These are phyloP conservation scores for Phengaris alcon DNA, from an alignment of 2,888 invertebrate species.

Conservation along the genomic window DNA sequence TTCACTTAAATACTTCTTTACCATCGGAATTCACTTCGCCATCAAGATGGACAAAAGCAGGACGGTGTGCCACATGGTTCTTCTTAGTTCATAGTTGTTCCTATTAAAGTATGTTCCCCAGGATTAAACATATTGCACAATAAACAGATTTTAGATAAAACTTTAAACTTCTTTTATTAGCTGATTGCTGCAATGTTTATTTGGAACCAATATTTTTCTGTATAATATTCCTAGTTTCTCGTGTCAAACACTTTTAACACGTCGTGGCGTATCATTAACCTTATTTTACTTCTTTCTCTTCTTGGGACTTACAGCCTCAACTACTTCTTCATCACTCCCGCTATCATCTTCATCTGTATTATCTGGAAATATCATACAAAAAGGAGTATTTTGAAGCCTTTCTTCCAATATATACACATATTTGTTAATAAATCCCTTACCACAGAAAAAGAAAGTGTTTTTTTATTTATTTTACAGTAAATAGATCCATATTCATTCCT, in stretches of 20 bases:
- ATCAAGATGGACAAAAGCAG: too few relatives aligned
- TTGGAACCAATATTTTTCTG: not conserved
- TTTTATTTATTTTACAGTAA: not conserved
- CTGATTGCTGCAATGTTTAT: too few relatives aligned
- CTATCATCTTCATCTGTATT: constrained; percentile 42
- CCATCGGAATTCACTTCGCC: too few relatives aligned
- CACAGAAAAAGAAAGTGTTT: not conserved
- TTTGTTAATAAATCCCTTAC: not conserved
- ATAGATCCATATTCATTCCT: not conserved
- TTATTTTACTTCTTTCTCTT: constrained; percentile 45
- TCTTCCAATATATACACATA: too few relatives aligned
- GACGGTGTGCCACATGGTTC: too few relatives aligned
- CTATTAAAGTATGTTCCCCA: too few relatives aligned
- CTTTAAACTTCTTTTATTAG: too few relatives aligned
- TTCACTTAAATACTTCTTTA: too few relatives aligned
- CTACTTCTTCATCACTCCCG: constrained; percentile 46
- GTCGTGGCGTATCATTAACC: not conserved
- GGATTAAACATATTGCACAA: too few relatives aligned
- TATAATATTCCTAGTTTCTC: not conserved
- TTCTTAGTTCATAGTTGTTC: too few relatives aligned
- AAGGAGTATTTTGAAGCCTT: not conserved
- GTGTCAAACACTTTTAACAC: not conserved
- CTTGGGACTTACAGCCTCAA: constrained; percentile 47
- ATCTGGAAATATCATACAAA: constrained; percentile 32
- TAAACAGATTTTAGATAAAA: too few relatives aligned